Evolutionary conservation across 1,140 invertebrate species (phyloP).

Genomic region (Drosophila virilis): DNA sequence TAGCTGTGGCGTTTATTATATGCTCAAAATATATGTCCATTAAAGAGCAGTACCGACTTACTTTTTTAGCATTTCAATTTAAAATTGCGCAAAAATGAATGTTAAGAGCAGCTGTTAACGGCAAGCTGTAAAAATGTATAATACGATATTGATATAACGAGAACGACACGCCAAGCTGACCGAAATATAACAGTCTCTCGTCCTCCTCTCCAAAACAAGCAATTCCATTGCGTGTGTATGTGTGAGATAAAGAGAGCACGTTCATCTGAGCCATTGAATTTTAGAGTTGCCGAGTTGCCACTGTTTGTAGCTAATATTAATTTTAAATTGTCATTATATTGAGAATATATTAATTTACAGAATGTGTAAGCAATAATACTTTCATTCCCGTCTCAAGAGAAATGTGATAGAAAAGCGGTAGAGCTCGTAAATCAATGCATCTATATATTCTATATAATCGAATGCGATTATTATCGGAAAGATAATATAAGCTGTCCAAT

Average conservation of each 20-base stretch:
- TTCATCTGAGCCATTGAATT: neutral
- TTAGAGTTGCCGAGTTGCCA: conserved; percentile 25
- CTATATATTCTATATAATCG: no score
- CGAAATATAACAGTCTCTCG: conserved; percentile 39
- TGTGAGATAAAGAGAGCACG: conserved; percentile 2
- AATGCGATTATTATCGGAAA: no score
- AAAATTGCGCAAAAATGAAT: conserved; percentile 16
- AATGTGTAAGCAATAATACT: no score
- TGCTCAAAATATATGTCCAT: conserved; percentile 8
- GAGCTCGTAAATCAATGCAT: no score
- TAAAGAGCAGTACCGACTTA: conserved; percentile 22
- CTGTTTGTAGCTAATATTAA: neutral
- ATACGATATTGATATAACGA: conserved; percentile 39
- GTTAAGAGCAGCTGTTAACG: conserved; percentile 29
- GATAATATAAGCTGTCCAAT: no score
- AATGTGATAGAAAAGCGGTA: no score
- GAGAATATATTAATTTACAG: no score
- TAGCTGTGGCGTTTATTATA: neutral
- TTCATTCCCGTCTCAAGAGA: no score
- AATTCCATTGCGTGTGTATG: neutral
- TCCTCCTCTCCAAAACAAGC: neutral
- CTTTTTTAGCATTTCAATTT: conserved; percentile 10
- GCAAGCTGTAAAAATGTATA: conserved; percentile 8
- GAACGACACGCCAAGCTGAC: conserved; percentile 34
- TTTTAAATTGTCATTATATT: neutral